Base-by-base conservation (phyloP, 92 coral and sea anemone species). In the Siderastrea siderea region DNA sequence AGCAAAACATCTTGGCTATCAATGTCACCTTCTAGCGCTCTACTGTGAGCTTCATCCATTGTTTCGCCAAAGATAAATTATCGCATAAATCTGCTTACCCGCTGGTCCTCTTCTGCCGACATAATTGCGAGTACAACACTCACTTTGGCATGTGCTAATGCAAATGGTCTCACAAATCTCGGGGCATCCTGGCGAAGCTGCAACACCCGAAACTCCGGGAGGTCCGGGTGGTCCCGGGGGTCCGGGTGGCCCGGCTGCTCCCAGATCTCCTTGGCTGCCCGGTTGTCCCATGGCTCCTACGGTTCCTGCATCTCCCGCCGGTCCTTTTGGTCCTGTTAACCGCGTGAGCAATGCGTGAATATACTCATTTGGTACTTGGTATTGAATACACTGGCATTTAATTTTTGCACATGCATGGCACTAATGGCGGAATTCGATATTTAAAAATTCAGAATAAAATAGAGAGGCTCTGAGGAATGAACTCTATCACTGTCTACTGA, bases 141-240 rank as follows among this genome's bases (percentile, higher is more conserved):
- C 43, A 13, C 84, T 69, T 8, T 88, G 88, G 68, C 95, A 89
- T 73, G 70, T 51, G 46, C 91, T 63, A 6, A 89, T 65, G 71
- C 95, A 89, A 47, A 83, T 45, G 11, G 91, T 85, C 64, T 86
- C 91, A 19, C 93, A 92, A 69, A 89, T 84, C 78, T 82, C 86
- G 11, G 69, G 78, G 10, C 86, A 82, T 10, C 64, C 52, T n/a
- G 86, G 55, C 5, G 66, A 17, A 38, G 92, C 88, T 74, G 66
- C 79, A 13, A 89, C 57, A 13, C 95, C 99, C 15, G 96, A 90
- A 3, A 90, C 94, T 68, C 98, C 96, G 51, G 92, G 93, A 16
- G 90, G 93, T 75, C 98, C 99, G 44, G 94, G 93, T 52, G 87
- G 92, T 67, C 98, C 99, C 47, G 94, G 88, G 7, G 86, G 89